A percentile compares a stretch with the other conserved stretches of the same genome.
Evolutionary conservation across 2,113 vertebrate species (phyloP).

Genomic region (Orcinus orca): DNA sequence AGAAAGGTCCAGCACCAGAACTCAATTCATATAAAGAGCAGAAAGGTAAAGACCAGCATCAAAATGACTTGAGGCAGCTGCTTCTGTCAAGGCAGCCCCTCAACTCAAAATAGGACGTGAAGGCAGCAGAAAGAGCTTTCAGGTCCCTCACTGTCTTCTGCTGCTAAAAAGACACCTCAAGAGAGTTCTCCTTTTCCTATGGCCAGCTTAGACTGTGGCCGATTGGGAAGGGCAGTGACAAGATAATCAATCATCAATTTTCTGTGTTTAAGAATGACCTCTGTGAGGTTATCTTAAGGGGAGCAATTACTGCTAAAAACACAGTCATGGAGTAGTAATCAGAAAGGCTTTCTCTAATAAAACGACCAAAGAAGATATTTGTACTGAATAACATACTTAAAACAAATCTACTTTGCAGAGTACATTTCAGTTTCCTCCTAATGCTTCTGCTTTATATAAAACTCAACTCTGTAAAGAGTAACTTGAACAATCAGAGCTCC

Average conservation of each 20-base stretch:
- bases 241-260: constrained; percentile 16
- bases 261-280: constrained; percentile 45
- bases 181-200: background rate
- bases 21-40: background rate
- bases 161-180: background rate
- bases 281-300: constrained; percentile 42
- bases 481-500: constrained; percentile 50
- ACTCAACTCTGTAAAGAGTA: constrained; percentile 47
- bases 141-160: background rate
- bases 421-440: constrained; percentile 1
- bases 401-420: constrained; percentile 44
- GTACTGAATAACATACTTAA: constrained; percentile 41
- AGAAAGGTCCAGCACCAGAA: background rate
- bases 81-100: background rate
- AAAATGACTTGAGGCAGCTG: background rate
- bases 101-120: background rate
- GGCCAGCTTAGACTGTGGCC: background rate
- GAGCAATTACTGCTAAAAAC: constrained; percentile 44
- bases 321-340: background rate
- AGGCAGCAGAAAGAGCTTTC: background rate
- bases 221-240: background rate
- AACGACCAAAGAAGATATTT: constrained; percentile 29
- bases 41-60: background rate
- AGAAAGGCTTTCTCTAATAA: constrained; percentile 33
- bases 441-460: constrained; percentile 39